Conservation (phyloP, 2,888 invertebrate genomes). For the Caenorhabditis afra region DNA sequence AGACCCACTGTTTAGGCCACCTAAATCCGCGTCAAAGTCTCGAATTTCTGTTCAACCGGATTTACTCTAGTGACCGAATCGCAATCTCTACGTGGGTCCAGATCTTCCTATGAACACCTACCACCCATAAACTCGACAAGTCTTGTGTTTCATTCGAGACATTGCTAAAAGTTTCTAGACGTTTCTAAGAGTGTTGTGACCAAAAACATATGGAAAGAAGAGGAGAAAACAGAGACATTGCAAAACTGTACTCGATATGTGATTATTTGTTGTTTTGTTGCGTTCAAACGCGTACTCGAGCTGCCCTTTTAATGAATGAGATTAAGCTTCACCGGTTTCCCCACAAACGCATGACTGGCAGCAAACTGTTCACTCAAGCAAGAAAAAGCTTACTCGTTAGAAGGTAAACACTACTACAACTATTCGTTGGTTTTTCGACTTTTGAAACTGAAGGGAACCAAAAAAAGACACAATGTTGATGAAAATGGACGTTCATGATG, state of each 20-base stretch:
- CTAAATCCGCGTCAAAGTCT: constrained; percentile 42
- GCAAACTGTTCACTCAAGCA: constrained; percentile 26
- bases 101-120: no score
- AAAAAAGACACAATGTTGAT: background rate
- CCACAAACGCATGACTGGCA: constrained; percentile 48
- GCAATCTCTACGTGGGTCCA: no score
- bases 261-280: constrained; percentile 29
- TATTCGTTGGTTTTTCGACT: constrained; percentile 17
- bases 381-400: constrained; percentile 29
- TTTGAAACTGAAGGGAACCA: constrained; percentile 4
- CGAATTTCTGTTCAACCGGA: constrained; percentile 2
- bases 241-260: constrained; percentile 5
- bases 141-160: no score
- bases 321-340: constrained; percentile 21
- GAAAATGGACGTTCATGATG: constrained; percentile 18
- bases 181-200: no score
- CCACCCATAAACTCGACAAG: no score
- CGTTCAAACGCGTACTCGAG: constrained; percentile 14
- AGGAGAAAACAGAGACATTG: background rate
- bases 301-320: constrained; percentile 30
- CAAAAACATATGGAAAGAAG: background rate
- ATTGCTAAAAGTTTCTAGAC: constrained; percentile 10
- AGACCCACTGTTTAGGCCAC: constrained; percentile 14
- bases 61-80: no score
- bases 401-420: constrained; percentile 23